Base-by-base conservation (phyloP, 30 jellyfish, hydroid and myxozoan genomes). In the Haliclystus octoradiatus region DNA sequence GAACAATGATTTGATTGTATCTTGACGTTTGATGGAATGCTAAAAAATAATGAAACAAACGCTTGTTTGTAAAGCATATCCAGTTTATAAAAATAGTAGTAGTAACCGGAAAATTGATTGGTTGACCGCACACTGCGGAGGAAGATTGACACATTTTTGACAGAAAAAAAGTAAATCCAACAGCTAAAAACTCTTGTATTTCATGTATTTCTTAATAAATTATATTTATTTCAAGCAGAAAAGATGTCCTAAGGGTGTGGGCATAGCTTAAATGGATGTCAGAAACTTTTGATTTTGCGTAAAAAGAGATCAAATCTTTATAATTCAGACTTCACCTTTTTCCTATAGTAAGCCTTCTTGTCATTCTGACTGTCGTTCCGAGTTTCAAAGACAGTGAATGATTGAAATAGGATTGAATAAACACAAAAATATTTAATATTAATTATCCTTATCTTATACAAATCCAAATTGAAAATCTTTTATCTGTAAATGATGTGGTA, bases 1-100 rank as follows among this genome's bases (percentile, higher is more conserved):
- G n/a, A n/a, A n/a, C n/a, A 51, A 28, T 31, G 78, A 68, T 1
- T 68, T 71, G 34, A 68, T 33, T 34, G 72, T 35, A 2, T 68
- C 69, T 29, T 24, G 31, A 19, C 49, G 35, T 14, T 62, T 28
- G 60, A 62, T 62, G 29, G 71, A 49, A 31, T 62, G 71, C 71
- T 62, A 22, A 2, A 22, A 62, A 62, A 22, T 23, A 66, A 30
- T 22, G 22, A 30, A 29, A 64, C 27, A 13, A 22, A 57, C n/a
- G 60, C n/a, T n/a, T n/a, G n/a, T n/a, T n/a, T n/a, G n/a, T n/a
- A n/a, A n/a, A n/a, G n/a, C n/a, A n/a, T n/a, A n/a, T n/a, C n/a
- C n/a, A n/a, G n/a, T n/a, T n/a, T n/a, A n/a, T n/a, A n/a, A n/a
- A 46, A 46, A 46, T 46, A 7, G 60, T 7, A 46, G 12, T 7